Evolutionary conservation across 2,113 vertebrate species (phyloP), one percentile per base, ranked within the genome.

Genomic region (Chloroceryle aenea): DNA sequence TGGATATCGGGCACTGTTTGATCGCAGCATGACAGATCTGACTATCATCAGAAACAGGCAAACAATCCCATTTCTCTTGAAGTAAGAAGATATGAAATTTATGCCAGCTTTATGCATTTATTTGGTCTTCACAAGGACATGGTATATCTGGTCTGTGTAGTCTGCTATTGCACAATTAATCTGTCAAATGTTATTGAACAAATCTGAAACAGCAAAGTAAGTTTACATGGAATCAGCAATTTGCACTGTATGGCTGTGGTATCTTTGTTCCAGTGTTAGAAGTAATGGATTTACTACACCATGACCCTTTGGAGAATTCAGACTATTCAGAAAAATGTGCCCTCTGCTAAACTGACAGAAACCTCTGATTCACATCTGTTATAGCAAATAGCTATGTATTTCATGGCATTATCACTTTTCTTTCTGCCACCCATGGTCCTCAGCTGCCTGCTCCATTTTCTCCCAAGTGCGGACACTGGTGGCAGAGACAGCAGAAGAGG

Each of bases 171-270:
- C 48, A 85, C 64, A 91, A 53, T 56, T 76, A 79, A 59, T 34
- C 66, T 2, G 3, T 40, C 81, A 85, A 72, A 93, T 90, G 38
- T 68, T 78, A 72, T 30, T 43, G 74, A 76, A 69, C 36, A 74
- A 87, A 93, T 95, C 68, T 62, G 71, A 94, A 93, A 79, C 66
- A 95, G 85, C 29, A 56, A 78, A 94, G 42, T 29, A 64, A 95
- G 7, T 94, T 95, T 93, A 87, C 40, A 47, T 2, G 2, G 47
- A 61, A 74, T 87, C 81, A 87, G 48, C 66, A 66, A 64, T 83
- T 89, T 82, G 32, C 71, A 43, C 63, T 9, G 21, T 72, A 50
- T 58, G 71, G 43, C 58, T 76, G 71, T 93, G 67, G 63, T 87
- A 32, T 56, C 95, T 87, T 82, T 94, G 71, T 94, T 93, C 52